phyloP scores from a whole-genome alignment of 2,113 vertebrate genomes.

The Charina bottae region DNA sequence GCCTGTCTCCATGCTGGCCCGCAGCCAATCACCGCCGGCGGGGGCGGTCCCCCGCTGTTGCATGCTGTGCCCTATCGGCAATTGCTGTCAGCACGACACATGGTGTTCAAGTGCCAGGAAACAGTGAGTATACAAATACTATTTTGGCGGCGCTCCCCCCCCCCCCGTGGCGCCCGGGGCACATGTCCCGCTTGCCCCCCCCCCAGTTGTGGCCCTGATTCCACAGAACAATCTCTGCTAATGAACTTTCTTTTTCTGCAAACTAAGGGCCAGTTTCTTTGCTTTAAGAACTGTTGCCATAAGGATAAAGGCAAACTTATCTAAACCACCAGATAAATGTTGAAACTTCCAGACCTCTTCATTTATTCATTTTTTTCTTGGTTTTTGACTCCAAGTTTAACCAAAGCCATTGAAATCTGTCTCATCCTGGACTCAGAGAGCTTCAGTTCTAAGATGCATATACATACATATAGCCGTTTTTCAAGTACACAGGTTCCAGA shows the following conservation, averaged over 20 bases:
- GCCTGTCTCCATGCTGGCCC: no score
- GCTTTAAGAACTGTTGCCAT: not conserved
- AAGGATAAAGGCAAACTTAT: not conserved
- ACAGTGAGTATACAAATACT: no score
- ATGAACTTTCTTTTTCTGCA: not conserved
- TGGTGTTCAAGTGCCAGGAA: no score
- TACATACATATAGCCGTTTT: not conserved
- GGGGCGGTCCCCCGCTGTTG: no score
- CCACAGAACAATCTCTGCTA: not conserved
- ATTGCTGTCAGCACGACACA: no score
- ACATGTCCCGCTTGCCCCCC: no score
- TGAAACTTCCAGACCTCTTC: not conserved
- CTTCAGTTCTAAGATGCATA: not conserved
- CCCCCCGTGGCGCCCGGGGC: no score
- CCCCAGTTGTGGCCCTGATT: no score
- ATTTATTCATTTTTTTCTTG: not conserved
- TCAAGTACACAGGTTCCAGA: not conserved
- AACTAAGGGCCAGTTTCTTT: not conserved
- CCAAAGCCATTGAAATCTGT: not conserved
- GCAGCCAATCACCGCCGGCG: no score
- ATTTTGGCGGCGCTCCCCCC: no score
- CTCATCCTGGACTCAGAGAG: not conserved
- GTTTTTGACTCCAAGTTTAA: not conserved
- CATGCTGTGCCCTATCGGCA: no score
- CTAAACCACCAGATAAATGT: not conserved